Evolutionary conservation across 2,888 invertebrate genomes (phyloP), one percentile per base, ranked within the genome.

Genomic region (Brenthis ino): DNA sequence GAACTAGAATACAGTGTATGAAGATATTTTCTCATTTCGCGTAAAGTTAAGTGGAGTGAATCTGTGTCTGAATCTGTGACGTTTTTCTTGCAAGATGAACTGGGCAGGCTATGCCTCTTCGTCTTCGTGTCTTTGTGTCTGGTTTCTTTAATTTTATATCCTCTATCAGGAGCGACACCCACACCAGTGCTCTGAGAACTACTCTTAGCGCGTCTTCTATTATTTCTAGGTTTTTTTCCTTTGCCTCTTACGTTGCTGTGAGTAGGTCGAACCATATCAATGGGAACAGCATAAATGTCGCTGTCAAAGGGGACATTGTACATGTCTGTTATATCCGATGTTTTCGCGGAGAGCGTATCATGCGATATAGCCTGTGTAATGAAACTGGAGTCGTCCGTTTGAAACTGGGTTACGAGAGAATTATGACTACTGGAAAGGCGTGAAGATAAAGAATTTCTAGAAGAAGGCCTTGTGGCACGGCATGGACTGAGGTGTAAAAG

Each of bases 351-450:
- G 51, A 97, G 91, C 2, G 96, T 96, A 81, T 97, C 97, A 81
- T 97, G 97, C 0, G 97, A 97, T 93, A 97, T 97, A 48, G 97
- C 97, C 82, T 97, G 97, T 0, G 97, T 97, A 75, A 97, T 97
- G 83, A 97, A 97, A 81, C 95, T 96, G 24, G 97, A 97, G 84
- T 97, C 97, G 80, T 97, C 97, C 1, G 94, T 95, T 87, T 95
- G 96, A 79, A 96, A 96, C 71, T 95, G 94, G 24, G 95, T 94
- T 74, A 96, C 95, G 70, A 97, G 93, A 0, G 97, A 97, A 83
- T 97, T 97, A 85, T 97, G 97, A 69, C 97, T 97, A 82, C 96
- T 97, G 57, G 97, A 97, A 20, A 97, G 93, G 3, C 97, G 94
- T 6, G 96, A 96, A 8, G 96, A 95, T 11, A 97, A 87, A 4